phyloP scores from a whole-genome alignment of 2,797 vertebrate genomes.

The Microctenopoma lineatum region DNA sequence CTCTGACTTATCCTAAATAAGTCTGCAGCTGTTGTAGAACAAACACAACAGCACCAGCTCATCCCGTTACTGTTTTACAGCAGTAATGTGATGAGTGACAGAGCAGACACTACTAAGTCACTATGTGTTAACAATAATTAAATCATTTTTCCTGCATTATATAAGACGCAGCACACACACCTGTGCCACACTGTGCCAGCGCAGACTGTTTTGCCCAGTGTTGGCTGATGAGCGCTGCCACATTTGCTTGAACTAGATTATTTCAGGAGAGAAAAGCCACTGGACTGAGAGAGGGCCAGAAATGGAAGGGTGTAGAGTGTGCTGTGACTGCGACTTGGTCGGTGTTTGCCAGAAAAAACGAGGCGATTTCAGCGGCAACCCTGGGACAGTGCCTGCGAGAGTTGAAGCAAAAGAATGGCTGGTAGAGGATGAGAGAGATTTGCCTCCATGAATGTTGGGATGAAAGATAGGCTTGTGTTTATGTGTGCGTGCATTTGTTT shows the following conservation, averaged over 20 bases:
- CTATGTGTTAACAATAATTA: too few species aligned
- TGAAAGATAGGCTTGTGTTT: constrained; percentile 64
- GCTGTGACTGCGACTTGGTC: constrained; percentile 33
- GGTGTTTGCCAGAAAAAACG: constrained; percentile 38
- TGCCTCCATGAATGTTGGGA: constrained; percentile 68
- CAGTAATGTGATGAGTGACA: background rate
- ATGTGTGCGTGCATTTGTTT: constrained; percentile 6
- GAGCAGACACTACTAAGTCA: background rate
- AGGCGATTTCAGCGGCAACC: constrained; percentile 46
- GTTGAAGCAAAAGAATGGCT: constrained; percentile 65
- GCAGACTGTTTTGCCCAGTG: background rate
- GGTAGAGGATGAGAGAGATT: constrained; percentile 77
- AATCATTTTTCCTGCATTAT: background rate
- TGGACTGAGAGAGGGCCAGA: constrained; percentile 16
- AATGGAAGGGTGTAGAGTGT: constrained; percentile 23
- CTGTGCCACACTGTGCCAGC: background rate
- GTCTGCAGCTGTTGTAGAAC: constrained; percentile 6
- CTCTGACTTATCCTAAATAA: constrained; percentile 26
- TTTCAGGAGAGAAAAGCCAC: constrained; percentile 19
- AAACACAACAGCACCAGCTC: too few species aligned
- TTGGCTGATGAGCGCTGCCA: constrained; percentile 11
- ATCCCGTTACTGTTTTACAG: background rate
- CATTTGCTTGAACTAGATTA: constrained; percentile 23
- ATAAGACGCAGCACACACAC: background rate
- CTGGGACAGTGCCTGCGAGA: constrained; percentile 50